Evolutionary conservation across 2,113 vertebrate species (phyloP).

Genomic region (Grammomys surdaster): DNA sequence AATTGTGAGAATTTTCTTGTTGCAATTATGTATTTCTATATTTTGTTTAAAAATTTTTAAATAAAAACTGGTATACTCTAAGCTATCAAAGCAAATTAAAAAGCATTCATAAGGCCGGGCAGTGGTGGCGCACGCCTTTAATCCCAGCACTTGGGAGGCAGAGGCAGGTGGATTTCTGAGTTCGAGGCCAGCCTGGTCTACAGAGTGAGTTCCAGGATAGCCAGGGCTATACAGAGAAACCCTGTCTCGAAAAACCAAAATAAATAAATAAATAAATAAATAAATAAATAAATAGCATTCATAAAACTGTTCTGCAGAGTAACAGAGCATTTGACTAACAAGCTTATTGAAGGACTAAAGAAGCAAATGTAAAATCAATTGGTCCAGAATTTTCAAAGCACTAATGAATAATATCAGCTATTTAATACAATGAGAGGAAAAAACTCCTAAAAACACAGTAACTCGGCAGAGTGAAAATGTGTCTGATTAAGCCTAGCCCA

Average conservation of each 20-base stretch:
- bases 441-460: neutral
- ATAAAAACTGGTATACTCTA: neutral
- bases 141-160: no score
- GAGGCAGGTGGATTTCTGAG: no score
- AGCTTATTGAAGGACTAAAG: neutral
- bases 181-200: no score
- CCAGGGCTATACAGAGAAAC: no score
- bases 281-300: neutral
- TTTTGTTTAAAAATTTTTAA: neutral
- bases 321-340: neutral
- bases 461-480: neutral
- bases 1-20: neutral
- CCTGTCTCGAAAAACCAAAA: no score
- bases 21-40: neutral
- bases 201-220: no score
- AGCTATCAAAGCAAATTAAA: neutral
- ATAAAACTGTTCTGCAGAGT: neutral
- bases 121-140: no score
- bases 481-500: neutral
- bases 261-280: no score
- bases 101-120: neutral
- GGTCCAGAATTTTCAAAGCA: conserved; percentile 48
- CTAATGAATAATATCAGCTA: neutral
- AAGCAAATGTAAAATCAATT: neutral
- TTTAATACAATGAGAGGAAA: neutral